Base-by-base conservation (phyloP, 1,140 invertebrate genomes). In the Cotesia typhae region DNA sequence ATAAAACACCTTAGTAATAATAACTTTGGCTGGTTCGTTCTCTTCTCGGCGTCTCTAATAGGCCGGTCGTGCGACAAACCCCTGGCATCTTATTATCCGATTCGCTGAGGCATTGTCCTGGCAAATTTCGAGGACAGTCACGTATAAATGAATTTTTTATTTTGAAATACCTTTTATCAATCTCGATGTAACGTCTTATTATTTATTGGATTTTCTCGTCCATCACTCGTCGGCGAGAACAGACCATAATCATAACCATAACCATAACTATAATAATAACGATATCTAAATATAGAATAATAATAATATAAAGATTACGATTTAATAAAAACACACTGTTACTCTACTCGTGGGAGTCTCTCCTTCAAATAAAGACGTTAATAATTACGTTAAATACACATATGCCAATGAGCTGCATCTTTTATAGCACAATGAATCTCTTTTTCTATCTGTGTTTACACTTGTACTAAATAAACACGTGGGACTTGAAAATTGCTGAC, bases 11-110 rank as follows among this genome's bases (percentile, higher is more conserved):
- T 10, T 47, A 10, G 36, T 60, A 74, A 72, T 65, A 51, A 59
- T 37, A 73, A 77, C 71, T 67, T 74, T 71, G 67, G 73, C 76
- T 47, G 6, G 41, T 10, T 28, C 28, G 28, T 28, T 28, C 41
- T 6, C 41, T 6, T 47, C 70, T 76, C 67, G 67, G 52, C 76
- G 71, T 38, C 36, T 71, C 78, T 80, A 80, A 81, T 81, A 78
- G 77, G 77, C 74, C 75, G 76, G 76, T 79, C 79, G 78, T 78
- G 80, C 80, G 80, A 79, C 78, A 81, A 79, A 81, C 74, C 72
- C 75, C 68, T 68, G 71, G 74, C 68, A 74, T 76, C 78, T 79
- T 77, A 79, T 79, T 77, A 77, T 79, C 73, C 73, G 72, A 76
- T 73, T 77, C 66, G 17, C 41, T 70, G 20, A n/a, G 36, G 55